Evolutionary conservation across 2,113 vertebrate genomes (phyloP).

Genomic region (Saguinus midas): DNA sequence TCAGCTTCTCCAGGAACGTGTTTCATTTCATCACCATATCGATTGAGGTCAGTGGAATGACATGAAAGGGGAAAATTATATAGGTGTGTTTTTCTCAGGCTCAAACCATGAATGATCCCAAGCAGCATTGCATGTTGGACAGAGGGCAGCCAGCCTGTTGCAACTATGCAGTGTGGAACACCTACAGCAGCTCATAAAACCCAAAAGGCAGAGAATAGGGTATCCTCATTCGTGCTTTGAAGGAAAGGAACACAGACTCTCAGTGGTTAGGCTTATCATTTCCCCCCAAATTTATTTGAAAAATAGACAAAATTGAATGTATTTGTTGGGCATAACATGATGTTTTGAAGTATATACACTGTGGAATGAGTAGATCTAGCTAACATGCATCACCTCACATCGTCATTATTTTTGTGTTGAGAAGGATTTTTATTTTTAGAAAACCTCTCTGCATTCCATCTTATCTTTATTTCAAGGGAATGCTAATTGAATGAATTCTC

Average conservation of each 20-base stretch:
- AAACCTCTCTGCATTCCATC: not conserved
- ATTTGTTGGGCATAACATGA: not conserved
- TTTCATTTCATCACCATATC: not conserved
- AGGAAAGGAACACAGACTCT: not conserved
- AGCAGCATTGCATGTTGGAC: not conserved
- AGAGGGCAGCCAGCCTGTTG: not conserved
- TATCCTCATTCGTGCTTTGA: not conserved
- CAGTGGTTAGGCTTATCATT: not conserved
- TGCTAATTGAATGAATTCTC: not conserved
- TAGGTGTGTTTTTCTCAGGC: not conserved
- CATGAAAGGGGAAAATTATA: not conserved
- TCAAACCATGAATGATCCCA: not conserved
- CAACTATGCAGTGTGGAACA: not conserved
- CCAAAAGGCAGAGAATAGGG: not conserved
- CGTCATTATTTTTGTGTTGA: not conserved
- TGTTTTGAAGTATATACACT: not conserved
- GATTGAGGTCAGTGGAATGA: not conserved
- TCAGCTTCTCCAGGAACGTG: not conserved
- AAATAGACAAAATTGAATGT: not conserved
- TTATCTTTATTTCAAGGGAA: slow-evolving; percentile 24
- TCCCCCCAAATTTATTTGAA: not conserved
- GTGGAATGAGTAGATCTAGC: not conserved
- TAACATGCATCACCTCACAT: not conserved
- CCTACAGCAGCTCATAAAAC: not conserved
- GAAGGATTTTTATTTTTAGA: not conserved